Conservation (phyloP, 30 jellyfish, hydroid and myxozoan species). For the Cassiopea andromeda region DNA sequence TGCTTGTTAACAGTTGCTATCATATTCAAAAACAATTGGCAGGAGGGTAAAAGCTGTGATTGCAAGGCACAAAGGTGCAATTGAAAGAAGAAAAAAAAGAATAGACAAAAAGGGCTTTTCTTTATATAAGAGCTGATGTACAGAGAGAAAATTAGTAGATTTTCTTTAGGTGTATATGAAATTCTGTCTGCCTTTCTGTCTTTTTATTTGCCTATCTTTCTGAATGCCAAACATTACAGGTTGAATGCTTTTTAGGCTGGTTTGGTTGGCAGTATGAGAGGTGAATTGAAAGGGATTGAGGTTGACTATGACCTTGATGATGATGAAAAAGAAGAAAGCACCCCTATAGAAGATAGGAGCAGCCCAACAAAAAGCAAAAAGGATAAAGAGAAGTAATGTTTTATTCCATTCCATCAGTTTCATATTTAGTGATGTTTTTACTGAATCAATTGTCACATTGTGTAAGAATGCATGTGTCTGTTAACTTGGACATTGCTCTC, state of each 20-base stretch:
- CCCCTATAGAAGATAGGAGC: constrained; percentile 50
- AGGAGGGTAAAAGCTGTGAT: no score
- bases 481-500: no score
- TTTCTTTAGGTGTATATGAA: not conserved
- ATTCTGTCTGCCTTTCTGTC: not conserved
- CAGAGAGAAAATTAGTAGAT: no score
- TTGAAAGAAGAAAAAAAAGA: no score
- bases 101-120: no score
- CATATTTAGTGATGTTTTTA: not conserved
- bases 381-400: constrained; percentile 41
- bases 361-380: constrained; percentile 19
- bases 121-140: no score
- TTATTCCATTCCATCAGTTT: not conserved
- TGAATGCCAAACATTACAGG: not conserved
- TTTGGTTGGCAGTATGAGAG: constrained; percentile 91
- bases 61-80: no score
- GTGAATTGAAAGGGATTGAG: constrained; percentile 94
- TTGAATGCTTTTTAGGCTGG: constrained; percentile 19
- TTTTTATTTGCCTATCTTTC: not conserved
- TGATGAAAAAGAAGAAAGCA: constrained; percentile 37
- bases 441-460: no score
- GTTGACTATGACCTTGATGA: constrained; percentile 68
- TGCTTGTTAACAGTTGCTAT: no score
- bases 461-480: no score
- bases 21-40: no score